phyloP scores from a whole-genome alignment of 2,113 vertebrate species.

The Narcine bancroftii region DNA sequence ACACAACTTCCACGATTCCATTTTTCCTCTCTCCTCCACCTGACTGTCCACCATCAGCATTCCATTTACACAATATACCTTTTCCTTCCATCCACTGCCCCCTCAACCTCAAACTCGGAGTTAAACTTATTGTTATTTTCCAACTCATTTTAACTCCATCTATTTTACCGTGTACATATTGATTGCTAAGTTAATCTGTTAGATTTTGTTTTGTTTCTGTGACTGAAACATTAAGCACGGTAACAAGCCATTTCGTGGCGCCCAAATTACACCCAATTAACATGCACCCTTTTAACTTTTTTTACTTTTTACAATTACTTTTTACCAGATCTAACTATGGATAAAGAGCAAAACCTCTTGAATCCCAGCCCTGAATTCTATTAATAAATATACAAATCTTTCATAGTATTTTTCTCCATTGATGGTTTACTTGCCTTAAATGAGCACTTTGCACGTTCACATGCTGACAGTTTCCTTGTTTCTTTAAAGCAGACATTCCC shows the following conservation, averaged over 20 bases:
- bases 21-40: neutral
- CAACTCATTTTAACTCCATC: neutral
- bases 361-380: neutral
- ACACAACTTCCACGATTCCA: neutral
- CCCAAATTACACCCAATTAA: too few relatives aligned
- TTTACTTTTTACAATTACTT: too few relatives aligned
- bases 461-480: neutral
- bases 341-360: neutral
- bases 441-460: neutral
- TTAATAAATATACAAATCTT: neutral
- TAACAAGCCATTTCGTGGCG: too few relatives aligned
- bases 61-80: neutral
- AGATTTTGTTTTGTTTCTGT: neutral
- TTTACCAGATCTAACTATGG: too few relatives aligned
- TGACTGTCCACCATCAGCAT: neutral
- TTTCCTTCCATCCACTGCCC: neutral
- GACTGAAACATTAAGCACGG: too few relatives aligned
- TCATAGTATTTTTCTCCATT: neutral
- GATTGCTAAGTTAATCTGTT: neutral
- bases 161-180: neutral
- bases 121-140: neutral
- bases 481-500: too few relatives aligned
- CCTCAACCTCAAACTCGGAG: neutral
- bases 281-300: too few relatives aligned
- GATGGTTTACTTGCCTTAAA: too few relatives aligned